Base-by-base conservation (phyloP, 1,140 invertebrate genomes). In the Drosophila sturtevanti region DNA sequence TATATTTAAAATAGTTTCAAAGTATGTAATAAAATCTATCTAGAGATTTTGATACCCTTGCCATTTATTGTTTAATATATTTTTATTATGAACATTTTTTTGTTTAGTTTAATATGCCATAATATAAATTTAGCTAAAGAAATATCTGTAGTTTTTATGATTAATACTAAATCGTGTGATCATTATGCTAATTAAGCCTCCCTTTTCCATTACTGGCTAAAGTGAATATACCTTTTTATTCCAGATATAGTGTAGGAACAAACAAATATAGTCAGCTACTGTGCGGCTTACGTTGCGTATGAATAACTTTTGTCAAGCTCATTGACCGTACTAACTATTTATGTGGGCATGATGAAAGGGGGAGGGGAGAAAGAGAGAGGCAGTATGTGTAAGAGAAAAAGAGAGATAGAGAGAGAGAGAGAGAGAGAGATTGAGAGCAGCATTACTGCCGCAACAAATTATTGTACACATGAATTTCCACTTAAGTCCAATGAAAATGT, bases 401-500 rank as follows among this genome's bases (percentile, higher is more conserved):
- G 35, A 31, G 14, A 52, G 22, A 11, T 21, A n/a, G 14, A 7
- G n/a, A 7, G 38, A 14, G 52, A 34, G 10, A 31, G 12, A 11
- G 24, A 65, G n/a, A 4, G 35, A 31, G 14, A 52, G 22, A 11
- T 21, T n/a, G 44, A 65, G 54, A 58, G 58, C 27, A 24, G 84
- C 80, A 89, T 89, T 89, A 71, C 68, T 80, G 85, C 84, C 81
- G 80, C 84, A 84, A 84, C 84, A 84, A 89, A 89, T 89, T 89
- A 89, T 89, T 89, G 84, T 89, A 84, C 84, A 89, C 84, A 89
- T 89, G 84, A 89, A 89, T 89, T 89, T 89, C 84, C 84, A 89
- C 84, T 89, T 89, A 89, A 89, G 81, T 79, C 84, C 85, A 89
- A 89, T 89, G 84, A 89, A 89, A 89, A 89, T 89, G 84, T 80